Evolutionary conservation across 2,797 vertebrate genomes (phyloP).

Genomic region (Apogon talboti): DNA sequence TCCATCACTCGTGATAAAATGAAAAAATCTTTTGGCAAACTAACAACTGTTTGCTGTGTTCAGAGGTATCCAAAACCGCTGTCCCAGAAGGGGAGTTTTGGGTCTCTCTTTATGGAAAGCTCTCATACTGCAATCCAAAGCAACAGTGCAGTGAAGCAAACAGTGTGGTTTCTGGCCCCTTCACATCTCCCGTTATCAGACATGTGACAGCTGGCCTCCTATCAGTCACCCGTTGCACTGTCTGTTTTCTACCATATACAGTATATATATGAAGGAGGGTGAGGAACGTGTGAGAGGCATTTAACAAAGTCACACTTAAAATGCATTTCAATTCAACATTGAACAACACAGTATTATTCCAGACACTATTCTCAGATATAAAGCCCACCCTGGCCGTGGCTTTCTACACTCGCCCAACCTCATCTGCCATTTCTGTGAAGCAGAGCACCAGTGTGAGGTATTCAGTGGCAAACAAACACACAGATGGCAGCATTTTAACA

Average conservation of each 20-base stretch:
- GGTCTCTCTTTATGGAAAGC: constrained; percentile 45
- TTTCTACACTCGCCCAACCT: constrained; percentile 22
- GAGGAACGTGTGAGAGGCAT: constrained; percentile 31
- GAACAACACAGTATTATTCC: constrained; percentile 37
- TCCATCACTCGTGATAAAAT: constrained; percentile 31
- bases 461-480: constrained; percentile 55
- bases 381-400: neutral
- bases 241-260: constrained; percentile 47
- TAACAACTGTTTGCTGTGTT: constrained; percentile 26
- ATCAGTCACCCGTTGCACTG: constrained; percentile 47
- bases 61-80: constrained; percentile 39
- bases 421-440: constrained; percentile 39
- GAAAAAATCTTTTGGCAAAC: constrained; percentile 32
- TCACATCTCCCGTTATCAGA: constrained; percentile 59
- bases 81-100: constrained; percentile 32
- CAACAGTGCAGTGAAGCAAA: constrained; percentile 51
- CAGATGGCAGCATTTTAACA: constrained; percentile 39
- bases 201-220: constrained; percentile 63
- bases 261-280: constrained; percentile 30
- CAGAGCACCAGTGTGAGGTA: constrained; percentile 44
- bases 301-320: constrained; percentile 43
- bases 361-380: neutral
- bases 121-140: constrained; percentile 34
- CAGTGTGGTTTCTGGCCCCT: constrained; percentile 49
- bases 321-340: neutral